Base-by-base conservation (phyloP, 1,140 invertebrate genomes). In the Diprion similis region DNA sequence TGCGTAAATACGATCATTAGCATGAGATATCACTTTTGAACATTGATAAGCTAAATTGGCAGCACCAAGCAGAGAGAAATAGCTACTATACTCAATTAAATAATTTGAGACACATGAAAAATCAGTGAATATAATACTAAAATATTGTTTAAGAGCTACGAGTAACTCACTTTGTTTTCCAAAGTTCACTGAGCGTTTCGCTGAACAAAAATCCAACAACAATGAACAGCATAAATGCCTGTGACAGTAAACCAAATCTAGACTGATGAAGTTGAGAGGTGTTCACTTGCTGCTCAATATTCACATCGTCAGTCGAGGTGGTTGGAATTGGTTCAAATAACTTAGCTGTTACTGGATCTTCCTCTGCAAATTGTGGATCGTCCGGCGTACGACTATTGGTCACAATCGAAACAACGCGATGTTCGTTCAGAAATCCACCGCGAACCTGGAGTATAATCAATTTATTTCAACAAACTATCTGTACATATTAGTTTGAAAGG, bases 231-330 rank as follows among this genome's bases (percentile, higher is more conserved):
- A 94, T 91, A 70, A 95, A 90, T 10, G 96, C 96, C 89, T 97
- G 96, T 73, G 94, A 95, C 64, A 98, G 85, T 66, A 98, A 90
- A 19, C 97, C 96, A 64, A 97, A 88, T 67, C 96, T 90, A 8
- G 96, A 97, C 85, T 98, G 96, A 85, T 97, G 95, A 65, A 98
- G 87, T 82, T 98, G 96, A n/a, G 95, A 97, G 15, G 92, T 91
- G 87, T 97, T 93, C 70, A 96, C 92, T 84, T 92, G 88, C 76
- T 86, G 90, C 76, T 85, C 87, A 24, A 84, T 77, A 73, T 79
- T 78, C 68, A 79, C 66, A 15, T 76, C 46, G 37, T 76, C 73
- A 6, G 73, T 70, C 11, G 83, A 78, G 76, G 82, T 76, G 74
- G 86, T 83, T 80, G 86, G 76, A 75, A 83, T 80, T 72, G 89